Evolutionary conservation across 2,113 vertebrate species (phyloP), one percentile per base, ranked within the genome.

Genomic region (Oxyura jamaicensis): DNA sequence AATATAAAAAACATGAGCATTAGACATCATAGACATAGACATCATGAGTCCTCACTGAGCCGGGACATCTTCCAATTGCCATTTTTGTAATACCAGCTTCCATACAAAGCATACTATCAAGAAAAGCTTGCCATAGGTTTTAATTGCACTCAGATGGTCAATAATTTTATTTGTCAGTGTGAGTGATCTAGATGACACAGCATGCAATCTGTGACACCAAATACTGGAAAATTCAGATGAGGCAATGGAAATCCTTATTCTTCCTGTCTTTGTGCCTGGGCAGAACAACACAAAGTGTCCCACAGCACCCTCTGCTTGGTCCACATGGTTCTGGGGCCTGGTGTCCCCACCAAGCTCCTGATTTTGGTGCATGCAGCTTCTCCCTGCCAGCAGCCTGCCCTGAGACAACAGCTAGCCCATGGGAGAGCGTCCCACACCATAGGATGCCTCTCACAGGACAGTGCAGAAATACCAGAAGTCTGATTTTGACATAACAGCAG

Each of bases 141-240:
- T 91, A 75, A 50, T 50, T 2, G 1, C 56, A 75, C 56, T 17
- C 50, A 86, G 21, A 19, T 36, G 29, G 50, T 52, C 13, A 12
- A 16, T 35, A 17, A 63, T 55, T 76, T 55, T 53, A 33, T 68
- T 80, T 59, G n/a, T 46, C 52, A 46, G 11, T 35, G 53, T 36
- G 62, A 72, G 6, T 17, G 79, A 67, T 53, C 4, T 53, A 44
- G 41, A 35, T 60, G 76, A 29, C 19, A 56, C 5, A 48, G 22
- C 16, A 35, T 5, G 8, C 0, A 0, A 67, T 22, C 53, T 65
- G 8, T 33, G 36, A 4, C 48, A 78, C 36, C 42, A 56, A 42
- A 7, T 67, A 56, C 42, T 46, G 66, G 10, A 76, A 93, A 87
- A 91, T 39, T 75, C 60, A 72, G 28, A 33, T 3, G 10, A 31